A percentile compares a stretch with the other conserved stretches of the same genome.
phyloP scores from a whole-genome alignment of 2,113 vertebrate species.

The Rynchops niger region DNA sequence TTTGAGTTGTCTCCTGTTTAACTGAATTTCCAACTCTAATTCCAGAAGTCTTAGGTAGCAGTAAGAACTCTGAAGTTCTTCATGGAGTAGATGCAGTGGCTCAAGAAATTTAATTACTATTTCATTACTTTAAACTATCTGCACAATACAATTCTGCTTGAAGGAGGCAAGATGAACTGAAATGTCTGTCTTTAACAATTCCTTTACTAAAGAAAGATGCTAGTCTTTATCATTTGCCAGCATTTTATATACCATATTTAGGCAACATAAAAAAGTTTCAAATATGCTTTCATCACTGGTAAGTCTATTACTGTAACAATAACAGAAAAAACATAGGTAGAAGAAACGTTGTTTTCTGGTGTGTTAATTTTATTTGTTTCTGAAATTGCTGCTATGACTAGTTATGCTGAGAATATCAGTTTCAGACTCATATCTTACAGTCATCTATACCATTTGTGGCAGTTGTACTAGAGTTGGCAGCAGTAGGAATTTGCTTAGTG shows the following conservation, averaged over 20 bases:
- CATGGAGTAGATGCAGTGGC: neutral
- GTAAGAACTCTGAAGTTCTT: neutral
- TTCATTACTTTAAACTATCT: neutral
- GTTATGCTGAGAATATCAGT: neutral
- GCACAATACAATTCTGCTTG: neutral
- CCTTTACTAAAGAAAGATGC: neutral
- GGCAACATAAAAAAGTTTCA: neutral
- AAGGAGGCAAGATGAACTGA: neutral
- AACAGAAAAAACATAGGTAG: neutral
- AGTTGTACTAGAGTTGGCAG: neutral
- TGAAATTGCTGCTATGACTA: neutral
- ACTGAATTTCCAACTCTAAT: neutral
- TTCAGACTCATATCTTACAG: neutral
- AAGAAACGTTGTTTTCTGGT: neutral
- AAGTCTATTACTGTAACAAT: neutral
- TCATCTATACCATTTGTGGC: neutral
- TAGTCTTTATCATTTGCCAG: neutral
- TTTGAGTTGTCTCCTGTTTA: neutral
- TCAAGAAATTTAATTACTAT: neutral
- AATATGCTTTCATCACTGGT: neutral
- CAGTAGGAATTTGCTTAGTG: neutral
- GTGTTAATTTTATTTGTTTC: neutral
- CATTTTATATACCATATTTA: neutral
- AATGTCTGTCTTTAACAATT: neutral
- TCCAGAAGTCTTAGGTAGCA: neutral